Conservation (phyloP, 2,888 invertebrate species). For the Drosophila imparisetae region DNA sequence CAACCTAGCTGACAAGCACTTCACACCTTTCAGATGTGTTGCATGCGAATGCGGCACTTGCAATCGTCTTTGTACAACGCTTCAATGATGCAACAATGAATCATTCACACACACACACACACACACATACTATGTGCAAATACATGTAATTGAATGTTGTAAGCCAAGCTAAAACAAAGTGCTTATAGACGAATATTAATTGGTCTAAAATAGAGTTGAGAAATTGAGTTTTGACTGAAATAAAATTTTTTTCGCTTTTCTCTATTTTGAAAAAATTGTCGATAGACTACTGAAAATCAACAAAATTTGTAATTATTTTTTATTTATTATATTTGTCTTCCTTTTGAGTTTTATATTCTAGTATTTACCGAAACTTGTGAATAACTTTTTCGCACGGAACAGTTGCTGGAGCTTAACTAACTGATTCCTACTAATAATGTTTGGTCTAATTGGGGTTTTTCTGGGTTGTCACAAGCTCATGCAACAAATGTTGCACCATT, state of each 20-base stretch:
- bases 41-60: slow-evolving; percentile 34
- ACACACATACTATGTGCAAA: background rate
- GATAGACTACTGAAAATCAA: too few relatives aligned
- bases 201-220: background rate
- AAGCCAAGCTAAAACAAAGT: background rate
- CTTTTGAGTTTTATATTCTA: too few relatives aligned
- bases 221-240: background rate
- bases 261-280: background rate
- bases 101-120: background rate
- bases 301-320: too few relatives aligned
- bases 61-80: slow-evolving; percentile 18
- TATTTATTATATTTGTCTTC: too few relatives aligned
- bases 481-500: too few relatives aligned
- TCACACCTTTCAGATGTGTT: slow-evolving; percentile 45
- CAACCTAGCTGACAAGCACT: slow-evolving; percentile 20
- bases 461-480: too few relatives aligned
- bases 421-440: too few relatives aligned
- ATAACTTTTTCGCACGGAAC: too few relatives aligned
- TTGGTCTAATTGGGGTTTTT: too few relatives aligned
- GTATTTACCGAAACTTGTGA: too few relatives aligned
- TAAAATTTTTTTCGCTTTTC: background rate
- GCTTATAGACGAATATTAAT: background rate
- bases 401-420: too few relatives aligned
- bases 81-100: background rate
- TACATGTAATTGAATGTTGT: background rate